Evolutionary conservation across 2,888 invertebrate species (phyloP), one percentile per base, ranked within the genome.

Genomic region (Ferdinandea cuprea): DNA sequence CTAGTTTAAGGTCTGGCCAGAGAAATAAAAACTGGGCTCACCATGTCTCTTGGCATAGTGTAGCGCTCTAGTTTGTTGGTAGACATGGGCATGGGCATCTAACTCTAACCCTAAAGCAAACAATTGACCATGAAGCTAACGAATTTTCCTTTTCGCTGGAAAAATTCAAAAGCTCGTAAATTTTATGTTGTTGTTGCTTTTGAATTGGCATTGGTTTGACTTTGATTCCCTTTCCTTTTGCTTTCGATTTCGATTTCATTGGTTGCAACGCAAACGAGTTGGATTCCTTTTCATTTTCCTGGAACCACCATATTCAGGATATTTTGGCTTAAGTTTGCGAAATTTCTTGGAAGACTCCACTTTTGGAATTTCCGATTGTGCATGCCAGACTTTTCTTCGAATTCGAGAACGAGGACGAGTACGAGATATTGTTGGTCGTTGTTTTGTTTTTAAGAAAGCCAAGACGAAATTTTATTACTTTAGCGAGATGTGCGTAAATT

Each of bases 111-210:
- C 46, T 56, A 61, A 32, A 58, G 58, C 65, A 65, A 65, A 76
- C 76, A 76, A 56, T 66, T 81, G 81, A 76, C 81, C 76, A 76
- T 81, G 76, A 72, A 81, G 71, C 35, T 52, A 66, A 66, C 59
- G 56, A 72, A 66, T 76, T 81, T 81, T 76, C 66, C 54, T 71
- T 76, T 81, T 79, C 59, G 13, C 35, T 79, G 35, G 59, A 72
- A 72, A 65, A 63, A 63, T 54, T 58, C 52, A 76, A 76, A 74
- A 74, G 66, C 66, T 21, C 66, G 46, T 81, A 76, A 71, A 81
- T 72, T 72, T 65, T 56, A 30, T 28, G 37, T 66, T 28, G 30
- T 52, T 58, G 44, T 58, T 52, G 54, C 5, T 19, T 58, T 35
- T 30, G 25, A 25, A n/a, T 72, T 48, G 8, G 44, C 25, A n/a